Conservation (phyloP, 2,888 invertebrate genomes). For the Tenodera sinensis region DNA sequence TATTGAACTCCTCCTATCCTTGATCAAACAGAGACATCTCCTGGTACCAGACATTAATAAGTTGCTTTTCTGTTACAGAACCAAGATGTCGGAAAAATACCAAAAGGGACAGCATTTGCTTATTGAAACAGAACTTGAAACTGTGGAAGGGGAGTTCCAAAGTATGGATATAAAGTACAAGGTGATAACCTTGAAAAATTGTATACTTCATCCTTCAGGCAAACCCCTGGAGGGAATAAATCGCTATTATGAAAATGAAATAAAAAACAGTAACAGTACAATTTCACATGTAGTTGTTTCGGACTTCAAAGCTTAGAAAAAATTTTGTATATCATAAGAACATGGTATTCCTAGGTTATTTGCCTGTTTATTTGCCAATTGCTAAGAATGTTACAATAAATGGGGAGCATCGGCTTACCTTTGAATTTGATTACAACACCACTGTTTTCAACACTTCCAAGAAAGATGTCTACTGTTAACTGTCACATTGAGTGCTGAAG, state of each 20-base stretch:
- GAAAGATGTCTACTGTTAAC: no score
- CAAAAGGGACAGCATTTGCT: not conserved
- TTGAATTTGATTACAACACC: no score
- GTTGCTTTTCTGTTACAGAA: not conserved
- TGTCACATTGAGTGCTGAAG: not conserved
- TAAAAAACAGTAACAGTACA: not conserved
- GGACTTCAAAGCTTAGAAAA: no score
- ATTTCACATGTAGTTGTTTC: not conserved
- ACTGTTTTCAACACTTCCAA: no score
- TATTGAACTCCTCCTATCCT: no score
- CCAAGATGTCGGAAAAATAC: not conserved
- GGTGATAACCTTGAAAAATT: not conserved
- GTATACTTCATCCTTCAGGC: not conserved
- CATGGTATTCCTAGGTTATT: no score
- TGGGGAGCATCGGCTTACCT: no score
- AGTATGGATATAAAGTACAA: not conserved
- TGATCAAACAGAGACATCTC: no score
- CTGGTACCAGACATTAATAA: not conserved
- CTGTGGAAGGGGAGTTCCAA: not conserved
- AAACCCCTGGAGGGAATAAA: not conserved
- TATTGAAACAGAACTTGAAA: not conserved
- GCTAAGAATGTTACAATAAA: no score
- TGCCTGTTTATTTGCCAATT: no score
- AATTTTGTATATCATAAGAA: no score
- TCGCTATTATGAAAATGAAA: slow-evolving; percentile 4